Base-by-base conservation (phyloP, 2,797 vertebrate species). In the Sebastes hubbsi region DNA sequence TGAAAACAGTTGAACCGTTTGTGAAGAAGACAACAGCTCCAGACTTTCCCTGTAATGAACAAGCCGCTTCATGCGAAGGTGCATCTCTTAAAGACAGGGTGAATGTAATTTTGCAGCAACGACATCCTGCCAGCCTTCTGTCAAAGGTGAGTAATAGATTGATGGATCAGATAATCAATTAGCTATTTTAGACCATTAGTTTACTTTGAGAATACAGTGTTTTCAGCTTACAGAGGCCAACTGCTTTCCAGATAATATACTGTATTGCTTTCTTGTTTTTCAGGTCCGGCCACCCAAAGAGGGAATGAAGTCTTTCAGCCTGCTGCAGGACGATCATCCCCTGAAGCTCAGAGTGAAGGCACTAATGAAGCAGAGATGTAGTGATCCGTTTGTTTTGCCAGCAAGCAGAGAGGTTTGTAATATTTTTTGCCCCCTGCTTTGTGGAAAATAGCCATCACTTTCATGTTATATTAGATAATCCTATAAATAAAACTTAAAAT, bases 291-390 rank as follows among this genome's bases (percentile, higher is more conserved):
- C 30, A 0, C 24, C 58, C 7, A 71, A n/a, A 42, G 67, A 61
- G 34, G 74, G 13, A 74, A n/a, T 4, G 0, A 77, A 61, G 27
- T 61, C 72, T 0, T 67, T 60, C 14, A 38, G 46, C 4, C 29
- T 4, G 63, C 75, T 36, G 46, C 75, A 36, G 68, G 75, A 85
- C 11, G 70, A 89, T 1, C 93, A 93, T 83, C 92, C 89, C 1
- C 80, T 94, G 52, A 92, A 92, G 59, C 77, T 78, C 72, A 73
- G 92, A 80, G 89, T 94, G 73, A 82, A 88, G 64, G 22, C 61
- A 1, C 22, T 92, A 1, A 85, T 91, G 85, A 85, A 49, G 67
- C 73, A 80, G 52, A 85, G 87, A 68, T 7, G 0, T 16, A 1
- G 25, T 2, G 30, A 49, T 18, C 18, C 16, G 0, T 0, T 5